Conservation (phyloP, 2,797 vertebrate species). For the Arnoldichthys spilopterus region DNA sequence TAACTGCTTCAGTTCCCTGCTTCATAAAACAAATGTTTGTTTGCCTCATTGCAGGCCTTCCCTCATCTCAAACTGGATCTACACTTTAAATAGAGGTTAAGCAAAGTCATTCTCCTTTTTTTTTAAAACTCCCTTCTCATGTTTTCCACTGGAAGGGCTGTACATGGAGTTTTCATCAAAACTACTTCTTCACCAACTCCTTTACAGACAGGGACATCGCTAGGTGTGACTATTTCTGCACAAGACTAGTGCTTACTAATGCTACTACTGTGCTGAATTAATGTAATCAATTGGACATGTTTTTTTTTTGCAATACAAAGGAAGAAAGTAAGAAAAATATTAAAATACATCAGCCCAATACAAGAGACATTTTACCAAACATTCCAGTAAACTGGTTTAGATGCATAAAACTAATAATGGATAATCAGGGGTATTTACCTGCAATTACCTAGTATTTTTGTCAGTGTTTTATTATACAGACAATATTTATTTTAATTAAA, state of each 20-base stretch:
- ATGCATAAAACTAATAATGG: background rate
- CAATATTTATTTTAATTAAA: background rate
- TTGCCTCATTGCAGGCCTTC: background rate
- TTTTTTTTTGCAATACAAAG: background rate
- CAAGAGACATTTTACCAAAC: no score
- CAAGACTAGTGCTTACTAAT: background rate
- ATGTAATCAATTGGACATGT: no score
- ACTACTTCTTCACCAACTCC: background rate
- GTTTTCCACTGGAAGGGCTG: background rate
- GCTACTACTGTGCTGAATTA: no score
- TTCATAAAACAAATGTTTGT: background rate
- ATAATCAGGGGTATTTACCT: background rate
- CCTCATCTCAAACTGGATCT: background rate
- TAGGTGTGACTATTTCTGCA: background rate
- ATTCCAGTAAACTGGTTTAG: background rate
- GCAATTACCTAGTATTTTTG: background rate
- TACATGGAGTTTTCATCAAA: no score
- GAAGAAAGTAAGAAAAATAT: background rate
- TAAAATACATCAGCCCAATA: background rate
- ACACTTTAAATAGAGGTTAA: background rate
- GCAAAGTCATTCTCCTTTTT: background rate
- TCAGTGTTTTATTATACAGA: background rate
- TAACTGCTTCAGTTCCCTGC: background rate
- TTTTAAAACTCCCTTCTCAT: background rate
- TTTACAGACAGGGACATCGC: background rate